phyloP scores from a whole-genome alignment of 2,888 invertebrate genomes.

The Sphinx pinastri region DNA sequence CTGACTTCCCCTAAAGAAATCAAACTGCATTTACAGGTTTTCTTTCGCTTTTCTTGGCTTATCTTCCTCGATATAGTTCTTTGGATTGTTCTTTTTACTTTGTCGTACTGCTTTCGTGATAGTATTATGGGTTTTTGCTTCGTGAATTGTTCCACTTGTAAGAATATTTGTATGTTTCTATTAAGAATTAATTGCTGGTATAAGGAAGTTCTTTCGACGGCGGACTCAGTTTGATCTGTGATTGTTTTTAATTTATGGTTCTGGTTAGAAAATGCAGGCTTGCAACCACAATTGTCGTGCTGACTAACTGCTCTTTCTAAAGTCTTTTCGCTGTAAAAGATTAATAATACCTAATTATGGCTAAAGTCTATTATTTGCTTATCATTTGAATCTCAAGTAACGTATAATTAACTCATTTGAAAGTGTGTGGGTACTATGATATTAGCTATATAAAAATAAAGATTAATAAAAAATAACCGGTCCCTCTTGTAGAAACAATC shows the following conservation, averaged over 20 bases:
- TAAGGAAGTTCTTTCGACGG: conserved; percentile 36
- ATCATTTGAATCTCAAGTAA: neutral
- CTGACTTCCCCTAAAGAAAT: conserved; percentile 55
- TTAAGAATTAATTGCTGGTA: conserved; percentile 52
- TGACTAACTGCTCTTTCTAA: conserved; percentile 32
- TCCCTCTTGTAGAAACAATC: conserved; percentile 23
- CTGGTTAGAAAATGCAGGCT: neutral
- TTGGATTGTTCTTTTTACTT: conserved; percentile 63
- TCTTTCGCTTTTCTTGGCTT: conserved; percentile 38
- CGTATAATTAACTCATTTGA: neutral
- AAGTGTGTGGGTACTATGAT: neutral
- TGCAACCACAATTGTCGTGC: neutral
- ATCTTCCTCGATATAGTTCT: conserved; percentile 42
- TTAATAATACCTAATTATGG: neutral
- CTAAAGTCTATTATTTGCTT: neutral
- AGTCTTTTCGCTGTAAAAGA: conserved; percentile 41
- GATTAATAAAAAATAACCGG: conserved; percentile 24
- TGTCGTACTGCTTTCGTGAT: conserved; percentile 64
- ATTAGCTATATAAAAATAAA: neutral
- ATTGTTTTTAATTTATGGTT: neutral
- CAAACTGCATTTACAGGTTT: conserved; percentile 42
- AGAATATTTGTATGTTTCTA: conserved; percentile 59
- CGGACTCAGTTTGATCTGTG: conserved; percentile 28
- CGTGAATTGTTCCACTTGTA: conserved; percentile 57
- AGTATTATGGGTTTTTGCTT: conserved; percentile 62